Evolutionary conservation across 2,113 vertebrate species (phyloP), one percentile per base, ranked within the genome.

Genomic region (Silurus meridionalis): DNA sequence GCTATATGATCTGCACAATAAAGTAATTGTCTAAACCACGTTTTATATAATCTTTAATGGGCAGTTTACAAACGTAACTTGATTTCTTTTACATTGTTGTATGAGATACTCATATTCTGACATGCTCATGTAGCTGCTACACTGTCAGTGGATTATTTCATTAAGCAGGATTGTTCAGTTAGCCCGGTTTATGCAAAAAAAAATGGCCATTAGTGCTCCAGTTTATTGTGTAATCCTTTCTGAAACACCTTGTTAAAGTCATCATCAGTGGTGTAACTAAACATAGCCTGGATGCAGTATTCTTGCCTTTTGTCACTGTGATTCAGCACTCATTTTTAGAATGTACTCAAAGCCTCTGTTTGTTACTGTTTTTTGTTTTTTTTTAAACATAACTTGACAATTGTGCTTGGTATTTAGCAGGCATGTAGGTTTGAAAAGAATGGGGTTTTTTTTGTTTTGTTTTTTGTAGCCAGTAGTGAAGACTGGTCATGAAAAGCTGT

Each of bases 401-500:
- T n/a, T n/a, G 71, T 61, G 19, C 57, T 23, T 25, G 37, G 55
- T 63, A n/a, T 74, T 60, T 72, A 19, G 69, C 9, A n/a, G 67
- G 57, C 21, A 6, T 17, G 6, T 46, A 74, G 23, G 7, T 50
- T 55, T 75, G 4, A 60, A 84, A 9, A 63, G 21, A 13, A 15
- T 75, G 8, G 63, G 8, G 63, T 52, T 37, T n/a, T 28, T 66
- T 60, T 48, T 69, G 55, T 10, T 83, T 5, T 61, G 0, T 37
- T 37, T 37, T 37, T 63, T 69, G 6, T 14, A 37, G 8, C 11
- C 19, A 48, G 28, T 48, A 50, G 50, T 77, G 53, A 15, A 25
- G 37, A 25, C n/a, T 63, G 83, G 11, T 46, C 50, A 77, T 60
- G 83, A 61, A 84, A 67, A 77, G 25, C 11, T 55, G 48, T 85